phyloP scores from a whole-genome alignment of 2,113 vertebrate genomes.

The Lonchura striata region DNA sequence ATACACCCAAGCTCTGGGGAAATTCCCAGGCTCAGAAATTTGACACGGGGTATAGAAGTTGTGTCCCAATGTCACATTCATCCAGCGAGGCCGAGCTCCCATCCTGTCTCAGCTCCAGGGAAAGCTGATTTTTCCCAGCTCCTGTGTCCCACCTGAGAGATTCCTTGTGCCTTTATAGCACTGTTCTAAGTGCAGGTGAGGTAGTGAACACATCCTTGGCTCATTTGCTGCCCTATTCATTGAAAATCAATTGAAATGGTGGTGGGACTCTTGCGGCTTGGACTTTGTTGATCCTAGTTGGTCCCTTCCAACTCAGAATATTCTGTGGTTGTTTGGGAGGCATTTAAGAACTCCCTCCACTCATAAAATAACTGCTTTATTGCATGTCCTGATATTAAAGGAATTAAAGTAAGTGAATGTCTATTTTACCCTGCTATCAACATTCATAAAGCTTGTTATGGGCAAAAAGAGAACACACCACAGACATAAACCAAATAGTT shows the following conservation, averaged over 20 bases:
- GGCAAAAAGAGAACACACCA: not conserved
- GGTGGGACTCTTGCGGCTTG: not conserved
- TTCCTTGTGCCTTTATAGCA: not conserved
- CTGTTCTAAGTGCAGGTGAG: not conserved
- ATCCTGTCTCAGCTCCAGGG: not conserved
- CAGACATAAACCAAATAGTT: not conserved
- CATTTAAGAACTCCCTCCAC: not conserved
- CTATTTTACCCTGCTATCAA: not conserved
- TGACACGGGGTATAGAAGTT: too few species aligned
- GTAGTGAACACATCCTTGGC: not conserved
- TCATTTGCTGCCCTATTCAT: not conserved
- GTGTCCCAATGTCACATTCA: fast-evolving
- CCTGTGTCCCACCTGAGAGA: not conserved
- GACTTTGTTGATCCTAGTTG: not conserved
- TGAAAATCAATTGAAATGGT: not conserved
- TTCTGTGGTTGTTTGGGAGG: not conserved
- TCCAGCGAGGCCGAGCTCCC: not conserved
- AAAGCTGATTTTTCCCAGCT: not conserved
- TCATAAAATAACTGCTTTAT: not conserved
- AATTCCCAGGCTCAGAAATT: not conserved
- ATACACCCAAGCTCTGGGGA: not conserved
- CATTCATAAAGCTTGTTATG: not conserved
- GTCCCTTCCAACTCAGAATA: not conserved
- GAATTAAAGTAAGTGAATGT: not conserved
- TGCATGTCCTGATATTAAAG: not conserved